phyloP scores from a whole-genome alignment of 2,888 invertebrate species.

The Leucophenga montana region DNA sequence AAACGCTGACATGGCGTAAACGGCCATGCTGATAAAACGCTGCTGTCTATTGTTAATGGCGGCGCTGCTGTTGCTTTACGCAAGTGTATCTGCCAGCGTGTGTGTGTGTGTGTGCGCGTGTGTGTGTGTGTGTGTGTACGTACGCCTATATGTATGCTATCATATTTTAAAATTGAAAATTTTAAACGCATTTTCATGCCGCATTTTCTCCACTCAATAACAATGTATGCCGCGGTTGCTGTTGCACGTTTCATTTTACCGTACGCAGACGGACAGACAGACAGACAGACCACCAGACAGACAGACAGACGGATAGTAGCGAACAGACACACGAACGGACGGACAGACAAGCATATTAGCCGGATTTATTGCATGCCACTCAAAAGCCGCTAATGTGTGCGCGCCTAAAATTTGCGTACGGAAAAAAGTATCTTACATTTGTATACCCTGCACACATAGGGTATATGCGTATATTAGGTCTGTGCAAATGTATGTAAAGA shows the following conservation, averaged over 20 bases:
- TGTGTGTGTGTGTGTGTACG: not conserved
- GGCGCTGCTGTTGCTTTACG: not conserved
- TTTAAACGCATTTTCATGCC: conserved; percentile 11
- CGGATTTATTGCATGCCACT: conserved; percentile 54
- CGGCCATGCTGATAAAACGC: too few species aligned
- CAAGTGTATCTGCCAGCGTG: not conserved
- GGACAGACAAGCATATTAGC: conserved; percentile 50
- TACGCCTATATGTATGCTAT: conserved; percentile 24
- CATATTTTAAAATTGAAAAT: conserved; percentile 59
- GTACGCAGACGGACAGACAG: not conserved
- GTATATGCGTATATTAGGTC: too few species aligned
- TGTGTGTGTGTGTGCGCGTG: not conserved
- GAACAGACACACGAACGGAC: not conserved
- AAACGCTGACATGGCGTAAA: too few species aligned
- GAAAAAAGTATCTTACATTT: too few species aligned
- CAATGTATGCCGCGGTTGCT: not conserved
- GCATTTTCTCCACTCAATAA: conserved; percentile 1
- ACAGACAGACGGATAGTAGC: not conserved
- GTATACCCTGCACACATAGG: not conserved
- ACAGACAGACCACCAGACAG: not conserved
- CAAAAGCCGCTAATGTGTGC: conserved; percentile 57
- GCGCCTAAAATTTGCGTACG: conserved; percentile 47
- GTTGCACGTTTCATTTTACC: not conserved
- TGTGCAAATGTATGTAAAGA: too few species aligned
- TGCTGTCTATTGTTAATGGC: not conserved